These are phyloP conservation scores for Rhinatrema bivittatum DNA, from an alignment of 2,797 vertebrate species.

Conservation along the genomic window DNA sequence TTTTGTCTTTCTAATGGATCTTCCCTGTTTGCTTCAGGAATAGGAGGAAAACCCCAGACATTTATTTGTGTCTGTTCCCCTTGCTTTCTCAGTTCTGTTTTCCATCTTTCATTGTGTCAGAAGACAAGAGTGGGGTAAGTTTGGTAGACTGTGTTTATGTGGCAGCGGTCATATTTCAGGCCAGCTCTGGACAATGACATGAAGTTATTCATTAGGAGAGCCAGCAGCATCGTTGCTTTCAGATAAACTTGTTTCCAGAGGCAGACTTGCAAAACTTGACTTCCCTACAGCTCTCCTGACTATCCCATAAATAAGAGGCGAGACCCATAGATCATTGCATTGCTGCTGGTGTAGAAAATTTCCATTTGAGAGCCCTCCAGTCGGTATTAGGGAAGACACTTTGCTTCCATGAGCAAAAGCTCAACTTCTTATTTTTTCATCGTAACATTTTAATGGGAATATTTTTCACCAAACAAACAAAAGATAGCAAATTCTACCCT, in stretches of 20 bases:
- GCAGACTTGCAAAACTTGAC: slow-evolving; percentile 39
- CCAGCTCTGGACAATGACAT: slow-evolving; percentile 55
- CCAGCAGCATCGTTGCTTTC: slow-evolving; percentile 47
- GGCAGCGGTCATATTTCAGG: slow-evolving; percentile 57
- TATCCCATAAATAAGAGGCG: slow-evolving; percentile 28
- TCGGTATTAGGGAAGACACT: no score
- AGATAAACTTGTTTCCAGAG: slow-evolving; percentile 57
- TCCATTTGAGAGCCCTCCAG: no score
- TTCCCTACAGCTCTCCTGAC: slow-evolving; percentile 6
- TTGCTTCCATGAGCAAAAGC: no score
- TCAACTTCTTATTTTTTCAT: no score
- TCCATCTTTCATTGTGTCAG: slow-evolving; percentile 68
- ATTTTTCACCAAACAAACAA: no score
- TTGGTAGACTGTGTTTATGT: slow-evolving; percentile 57
- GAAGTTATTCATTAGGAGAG: slow-evolving; percentile 61
- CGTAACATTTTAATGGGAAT: no score
- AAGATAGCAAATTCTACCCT: no score
- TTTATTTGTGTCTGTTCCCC: slow-evolving; percentile 48
- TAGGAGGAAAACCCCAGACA: slow-evolving; percentile 31
- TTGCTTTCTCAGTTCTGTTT: slow-evolving; percentile 58
- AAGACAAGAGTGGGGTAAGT: slow-evolving; percentile 57
- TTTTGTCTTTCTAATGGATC: slow-evolving; percentile 21
- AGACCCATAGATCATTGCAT: no score
- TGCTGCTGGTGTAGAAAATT: no score
- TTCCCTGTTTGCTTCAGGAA: slow-evolving; percentile 21